These are phyloP conservation scores for Hyperoplus immaculatus DNA, from an alignment of 2,797 vertebrate species.

Conservation along the genomic window DNA sequence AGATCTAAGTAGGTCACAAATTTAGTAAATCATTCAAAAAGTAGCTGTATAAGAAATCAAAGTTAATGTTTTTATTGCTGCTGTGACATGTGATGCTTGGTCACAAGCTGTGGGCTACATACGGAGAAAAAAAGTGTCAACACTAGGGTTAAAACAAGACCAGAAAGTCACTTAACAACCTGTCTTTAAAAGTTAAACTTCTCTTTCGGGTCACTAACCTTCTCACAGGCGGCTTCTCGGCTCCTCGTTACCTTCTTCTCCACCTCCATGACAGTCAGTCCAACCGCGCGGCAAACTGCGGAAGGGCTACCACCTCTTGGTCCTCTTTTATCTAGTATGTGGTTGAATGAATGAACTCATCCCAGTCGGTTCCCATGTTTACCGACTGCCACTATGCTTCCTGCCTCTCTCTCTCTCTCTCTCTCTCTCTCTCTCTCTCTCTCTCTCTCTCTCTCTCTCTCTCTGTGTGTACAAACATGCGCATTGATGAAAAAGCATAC, in stretches of 20 bases:
- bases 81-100: constrained; percentile 38
- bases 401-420: constrained; percentile 31
- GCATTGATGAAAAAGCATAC: neutral
- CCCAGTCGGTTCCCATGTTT: constrained; percentile 6
- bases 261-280: neutral
- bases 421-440: too few species aligned
- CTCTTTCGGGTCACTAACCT: constrained; percentile 44
- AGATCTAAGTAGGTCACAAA: too few species aligned
- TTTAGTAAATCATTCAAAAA: too few species aligned
- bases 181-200: neutral
- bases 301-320: too few species aligned
- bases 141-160: neutral
- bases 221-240: neutral
- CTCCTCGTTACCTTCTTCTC: constrained; percentile 9
- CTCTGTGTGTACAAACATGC: constrained; percentile 30
- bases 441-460: neutral
- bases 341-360: neutral
- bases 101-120: constrained; percentile 33
- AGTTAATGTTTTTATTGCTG: neutral
- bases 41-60: too few species aligned
- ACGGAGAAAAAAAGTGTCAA: constrained; percentile 23
- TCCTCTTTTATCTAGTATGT: too few species aligned
- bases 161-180: neutral
- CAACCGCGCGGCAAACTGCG: neutral
- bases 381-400: constrained; percentile 17